Evolutionary conservation across 2,888 invertebrate genomes (phyloP).

Genomic region (Ophioninae sp.): DNA sequence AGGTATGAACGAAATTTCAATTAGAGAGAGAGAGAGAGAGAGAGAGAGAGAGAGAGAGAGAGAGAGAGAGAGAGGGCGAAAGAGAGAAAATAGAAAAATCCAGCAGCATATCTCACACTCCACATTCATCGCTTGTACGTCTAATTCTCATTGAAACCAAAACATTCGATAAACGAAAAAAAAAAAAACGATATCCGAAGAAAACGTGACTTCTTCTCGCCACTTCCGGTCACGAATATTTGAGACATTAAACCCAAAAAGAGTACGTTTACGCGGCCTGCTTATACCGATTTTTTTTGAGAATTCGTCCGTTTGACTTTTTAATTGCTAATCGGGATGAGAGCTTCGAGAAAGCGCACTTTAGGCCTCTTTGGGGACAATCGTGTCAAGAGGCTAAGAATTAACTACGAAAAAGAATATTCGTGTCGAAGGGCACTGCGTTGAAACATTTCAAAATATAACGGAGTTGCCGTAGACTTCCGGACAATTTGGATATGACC

Average conservation of each 20-base stretch:
- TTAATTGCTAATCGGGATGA: neutral
- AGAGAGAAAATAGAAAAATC: neutral
- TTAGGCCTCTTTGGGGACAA: neutral
- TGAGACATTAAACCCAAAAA: neutral
- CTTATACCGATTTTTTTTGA: neutral
- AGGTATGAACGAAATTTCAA: neutral
- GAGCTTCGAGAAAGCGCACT: too few relatives aligned
- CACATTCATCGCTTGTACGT: neutral
- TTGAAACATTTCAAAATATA: neutral
- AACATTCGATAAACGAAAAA: slow-evolving; percentile 10
- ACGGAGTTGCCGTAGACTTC: neutral
- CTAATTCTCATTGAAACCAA: neutral
- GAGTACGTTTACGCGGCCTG: neutral
- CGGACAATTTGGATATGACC: neutral
- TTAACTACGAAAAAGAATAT: too few relatives aligned
- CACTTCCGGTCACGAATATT: slow-evolving; percentile 25
- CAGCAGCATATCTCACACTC: neutral
- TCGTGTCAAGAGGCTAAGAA: too few relatives aligned
- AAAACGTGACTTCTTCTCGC: slow-evolving; percentile 22
- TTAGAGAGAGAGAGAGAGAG: slow-evolving; percentile 11
- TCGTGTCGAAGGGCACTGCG: neutral
- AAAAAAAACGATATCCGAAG: slow-evolving; percentile 43
- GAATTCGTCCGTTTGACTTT: neutral
- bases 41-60: neutral
- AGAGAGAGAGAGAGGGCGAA: neutral